Percentiles rank a stretch among this genome's conserved stretches.
Conservation (phyloP, 2,888 invertebrate genomes). For the Tipula vernalis region DNA sequence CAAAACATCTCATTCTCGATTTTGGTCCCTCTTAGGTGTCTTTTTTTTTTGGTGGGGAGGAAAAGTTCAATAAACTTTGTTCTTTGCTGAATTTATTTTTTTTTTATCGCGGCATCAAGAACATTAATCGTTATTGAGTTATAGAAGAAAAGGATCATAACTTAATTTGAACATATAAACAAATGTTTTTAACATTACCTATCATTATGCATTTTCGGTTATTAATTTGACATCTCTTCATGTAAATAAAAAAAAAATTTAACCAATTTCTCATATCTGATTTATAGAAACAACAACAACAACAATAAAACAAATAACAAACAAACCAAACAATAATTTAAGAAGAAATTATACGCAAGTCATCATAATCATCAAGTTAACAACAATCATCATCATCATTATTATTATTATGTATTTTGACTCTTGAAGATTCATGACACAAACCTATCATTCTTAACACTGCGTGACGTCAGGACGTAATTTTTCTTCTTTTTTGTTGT, state of each 20-base stretch:
- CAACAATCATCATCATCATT: conserved; percentile 9
- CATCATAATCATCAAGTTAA: background rate
- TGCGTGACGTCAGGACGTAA: conserved; percentile 11
- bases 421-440: conserved; percentile 7
- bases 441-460: conserved; percentile 8
- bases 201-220: background rate
- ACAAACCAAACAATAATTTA: background rate
- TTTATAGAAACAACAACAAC: background rate
- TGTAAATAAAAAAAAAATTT: background rate
- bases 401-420: conserved; percentile 8
- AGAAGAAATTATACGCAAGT: conserved; percentile 10
- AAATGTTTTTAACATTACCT: background rate
- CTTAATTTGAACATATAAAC: background rate
- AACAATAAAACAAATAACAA: background rate
- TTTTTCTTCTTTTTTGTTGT: background rate
- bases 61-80: background rate
- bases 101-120: background rate
- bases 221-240: conserved; percentile 7
- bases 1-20: background rate
- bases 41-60: background rate
- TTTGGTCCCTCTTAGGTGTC: background rate
- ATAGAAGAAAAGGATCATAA: background rate
- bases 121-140: background rate
- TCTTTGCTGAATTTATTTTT: background rate
- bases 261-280: background rate